Conservation (phyloP, 2,888 invertebrate genomes). For the Hirtodrosophila alboralis region DNA sequence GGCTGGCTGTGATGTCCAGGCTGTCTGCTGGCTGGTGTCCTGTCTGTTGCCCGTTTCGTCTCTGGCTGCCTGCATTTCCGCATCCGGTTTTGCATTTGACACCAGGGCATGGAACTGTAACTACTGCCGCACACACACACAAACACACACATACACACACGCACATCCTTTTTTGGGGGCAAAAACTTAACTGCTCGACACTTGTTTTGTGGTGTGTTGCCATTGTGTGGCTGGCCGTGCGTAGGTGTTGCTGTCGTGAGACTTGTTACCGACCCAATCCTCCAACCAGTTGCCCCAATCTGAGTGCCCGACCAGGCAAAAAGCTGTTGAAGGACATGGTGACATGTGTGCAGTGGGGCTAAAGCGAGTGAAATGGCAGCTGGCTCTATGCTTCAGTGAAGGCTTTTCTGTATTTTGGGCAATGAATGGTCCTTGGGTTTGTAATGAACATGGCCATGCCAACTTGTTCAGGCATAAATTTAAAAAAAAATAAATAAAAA, state of each 20-base stretch:
- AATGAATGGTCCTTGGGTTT: slow-evolving; percentile 3
- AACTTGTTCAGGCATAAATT: slow-evolving; percentile 2
- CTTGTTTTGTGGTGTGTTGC: slow-evolving; percentile 77
- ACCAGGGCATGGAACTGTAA: slow-evolving; percentile 57
- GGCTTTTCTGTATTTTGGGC: slow-evolving; percentile 33
- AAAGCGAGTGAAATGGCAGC: slow-evolving; percentile 39
- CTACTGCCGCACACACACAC: slow-evolving; percentile 44
- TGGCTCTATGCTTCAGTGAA: slow-evolving; percentile 54
- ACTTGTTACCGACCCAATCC: slow-evolving; percentile 57
- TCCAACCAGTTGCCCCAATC: slow-evolving; percentile 19
- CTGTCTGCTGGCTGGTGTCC: slow-evolving; percentile 35
- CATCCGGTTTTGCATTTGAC: slow-evolving; percentile 79
- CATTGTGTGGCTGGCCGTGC: slow-evolving; percentile 49
- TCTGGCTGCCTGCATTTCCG: slow-evolving; percentile 73
- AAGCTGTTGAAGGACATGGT: slow-evolving; percentile 72
- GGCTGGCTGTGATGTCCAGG: slow-evolving; percentile 60
- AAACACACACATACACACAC: slow-evolving; percentile 9
- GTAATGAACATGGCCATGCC: slow-evolving; percentile 10
- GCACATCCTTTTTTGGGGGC: slow-evolving; percentile 43
- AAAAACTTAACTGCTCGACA: slow-evolving; percentile 77
- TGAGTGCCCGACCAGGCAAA: slow-evolving; percentile 46
- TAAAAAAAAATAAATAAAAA: slow-evolving; percentile 1
- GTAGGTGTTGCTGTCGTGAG: slow-evolving; percentile 56
- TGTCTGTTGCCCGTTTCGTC: slow-evolving; percentile 30
- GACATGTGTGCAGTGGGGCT: slow-evolving; percentile 54